Conservation (phyloP, 2,113 vertebrate species). For the Solea solea region DNA sequence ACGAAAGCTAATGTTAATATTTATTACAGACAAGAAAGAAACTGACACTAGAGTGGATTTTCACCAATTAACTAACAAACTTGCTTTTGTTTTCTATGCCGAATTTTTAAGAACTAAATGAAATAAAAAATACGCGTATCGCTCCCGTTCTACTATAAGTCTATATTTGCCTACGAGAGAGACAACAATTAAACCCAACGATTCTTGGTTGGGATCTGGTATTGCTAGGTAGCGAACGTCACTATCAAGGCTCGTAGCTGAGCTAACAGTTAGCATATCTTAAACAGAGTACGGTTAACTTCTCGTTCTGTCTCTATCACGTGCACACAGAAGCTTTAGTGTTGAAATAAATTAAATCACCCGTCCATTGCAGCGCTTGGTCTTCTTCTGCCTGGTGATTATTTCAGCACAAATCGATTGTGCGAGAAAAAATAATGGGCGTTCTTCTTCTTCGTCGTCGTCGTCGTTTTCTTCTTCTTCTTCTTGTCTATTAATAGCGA, state of each 20-base stretch:
- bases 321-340: rapidly evolving
- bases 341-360: conserved; percentile 30
- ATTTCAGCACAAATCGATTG: conserved; percentile 39
- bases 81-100: no score
- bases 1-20: not conserved
- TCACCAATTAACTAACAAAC: no score
- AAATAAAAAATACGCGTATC: not conserved
- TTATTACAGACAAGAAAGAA: not conserved
- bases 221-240: conserved; percentile 23
- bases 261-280: conserved; percentile 39
- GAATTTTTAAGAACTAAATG: not conserved
- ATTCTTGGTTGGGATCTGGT: not conserved
- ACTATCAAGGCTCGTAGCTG: not conserved
- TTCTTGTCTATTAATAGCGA: not conserved
- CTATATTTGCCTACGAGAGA: not conserved
- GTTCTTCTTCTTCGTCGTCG: conserved; percentile 22
- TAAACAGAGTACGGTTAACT: rapidly evolving
- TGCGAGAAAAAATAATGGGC: conserved; percentile 63
- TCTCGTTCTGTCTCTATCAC: not conserved
- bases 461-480: conserved; percentile 14
- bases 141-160: not conserved
- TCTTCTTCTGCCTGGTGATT: conserved; percentile 61
- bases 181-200: not conserved
- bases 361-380: conserved; percentile 78
- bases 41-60: not conserved